Conservation (phyloP, 2,113 vertebrate genomes). For the Amphiprion percula region DNA sequence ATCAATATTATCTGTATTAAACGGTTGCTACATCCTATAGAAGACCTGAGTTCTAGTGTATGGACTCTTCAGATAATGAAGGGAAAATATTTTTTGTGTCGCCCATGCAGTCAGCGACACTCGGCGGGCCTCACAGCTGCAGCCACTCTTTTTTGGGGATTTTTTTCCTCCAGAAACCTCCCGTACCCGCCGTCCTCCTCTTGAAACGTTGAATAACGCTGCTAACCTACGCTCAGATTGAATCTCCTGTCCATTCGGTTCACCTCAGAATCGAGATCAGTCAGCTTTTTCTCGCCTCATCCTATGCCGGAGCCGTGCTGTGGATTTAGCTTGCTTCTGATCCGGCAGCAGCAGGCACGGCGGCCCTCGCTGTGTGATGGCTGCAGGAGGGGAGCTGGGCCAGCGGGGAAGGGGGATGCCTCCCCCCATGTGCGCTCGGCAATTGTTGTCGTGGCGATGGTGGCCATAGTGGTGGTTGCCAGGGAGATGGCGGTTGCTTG, state of each 20-base stretch:
- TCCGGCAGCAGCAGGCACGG: conserved; percentile 72
- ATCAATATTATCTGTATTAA: too few species aligned
- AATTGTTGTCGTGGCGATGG: conserved; percentile 83
- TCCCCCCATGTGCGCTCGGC: conserved; percentile 51
- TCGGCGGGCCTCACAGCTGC: conserved; percentile 13
- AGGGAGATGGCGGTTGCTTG: conserved; percentile 81
- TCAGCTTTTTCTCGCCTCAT: conserved; percentile 69
- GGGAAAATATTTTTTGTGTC: not conserved
- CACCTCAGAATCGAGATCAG: conserved; percentile 73
- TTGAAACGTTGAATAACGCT: conserved; percentile 52
- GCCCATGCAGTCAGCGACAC: not conserved
- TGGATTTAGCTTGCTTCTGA: conserved; percentile 77
- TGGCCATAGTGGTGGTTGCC: conserved; percentile 77
- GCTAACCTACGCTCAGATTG: conserved; percentile 52
- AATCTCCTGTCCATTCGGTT: conserved; percentile 68
- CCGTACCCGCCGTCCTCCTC: conserved; percentile 41
- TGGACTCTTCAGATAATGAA: not conserved
- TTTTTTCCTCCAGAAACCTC: conserved; percentile 5
- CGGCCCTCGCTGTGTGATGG: conserved; percentile 69
- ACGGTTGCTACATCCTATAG: not conserved
- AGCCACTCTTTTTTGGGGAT: conserved; percentile 37
- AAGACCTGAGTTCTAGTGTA: not conserved
- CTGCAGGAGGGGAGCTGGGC: conserved; percentile 70
- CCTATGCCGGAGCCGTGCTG: conserved; percentile 71
- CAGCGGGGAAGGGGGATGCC: conserved; percentile 62